These are phyloP conservation scores for Probosciger aterrimus DNA, from an alignment of 2,113 vertebrate species.

Conservation along the genomic window DNA sequence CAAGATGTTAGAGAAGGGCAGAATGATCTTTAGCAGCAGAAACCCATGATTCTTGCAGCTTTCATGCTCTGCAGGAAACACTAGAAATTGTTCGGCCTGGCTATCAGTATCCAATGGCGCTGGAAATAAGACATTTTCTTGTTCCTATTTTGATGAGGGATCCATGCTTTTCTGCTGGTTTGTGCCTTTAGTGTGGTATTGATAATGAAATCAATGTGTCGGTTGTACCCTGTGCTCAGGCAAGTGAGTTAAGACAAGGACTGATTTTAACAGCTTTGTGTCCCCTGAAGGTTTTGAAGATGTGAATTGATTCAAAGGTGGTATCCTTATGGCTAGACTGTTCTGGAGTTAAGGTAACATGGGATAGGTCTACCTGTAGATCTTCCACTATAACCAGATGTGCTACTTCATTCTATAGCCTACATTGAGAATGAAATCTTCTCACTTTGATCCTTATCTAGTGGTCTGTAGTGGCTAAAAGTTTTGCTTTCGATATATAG, in stretches of 20 bases:
- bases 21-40: neutral
- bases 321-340: neutral
- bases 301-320: neutral
- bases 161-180: neutral
- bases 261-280: neutral
- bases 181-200: neutral
- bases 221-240: neutral
- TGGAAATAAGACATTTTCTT: neutral
- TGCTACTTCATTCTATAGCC: neutral
- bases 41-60: neutral
- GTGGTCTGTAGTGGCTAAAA: no score
- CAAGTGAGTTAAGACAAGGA: neutral
- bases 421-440: fast-evolving
- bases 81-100: neutral
- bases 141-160: neutral
- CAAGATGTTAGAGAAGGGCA: neutral
- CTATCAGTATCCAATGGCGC: neutral
- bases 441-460: fast-evolving
- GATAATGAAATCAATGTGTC: neutral
- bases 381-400: neutral
- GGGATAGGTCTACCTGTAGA: neutral
- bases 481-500: neutral
- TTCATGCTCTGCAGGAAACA: neutral
- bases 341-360: neutral
- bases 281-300: neutral